Percentiles rank a stretch among this genome's conserved stretches.
phyloP scores from a whole-genome alignment of 2,888 invertebrate genomes.

The Tuta absoluta region DNA sequence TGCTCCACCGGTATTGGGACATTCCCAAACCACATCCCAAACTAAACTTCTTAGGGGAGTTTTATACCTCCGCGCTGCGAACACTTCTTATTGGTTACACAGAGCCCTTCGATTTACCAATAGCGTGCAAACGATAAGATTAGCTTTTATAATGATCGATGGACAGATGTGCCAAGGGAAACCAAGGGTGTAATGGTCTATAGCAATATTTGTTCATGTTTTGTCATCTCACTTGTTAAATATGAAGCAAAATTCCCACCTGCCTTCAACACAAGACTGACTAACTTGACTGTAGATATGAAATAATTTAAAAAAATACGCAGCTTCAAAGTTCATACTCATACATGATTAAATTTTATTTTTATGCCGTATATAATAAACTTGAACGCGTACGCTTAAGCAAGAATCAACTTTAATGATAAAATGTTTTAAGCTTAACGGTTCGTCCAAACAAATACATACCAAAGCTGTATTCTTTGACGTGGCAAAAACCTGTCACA shows the following conservation, averaged over 20 bases:
- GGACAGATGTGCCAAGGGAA: conserved; percentile 65
- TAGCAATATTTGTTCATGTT: conserved; percentile 51
- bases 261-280: conserved; percentile 36
- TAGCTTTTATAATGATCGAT: conserved; percentile 44
- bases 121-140: conserved; percentile 57
- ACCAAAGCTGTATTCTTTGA: too few species aligned
- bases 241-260: conserved; percentile 49
- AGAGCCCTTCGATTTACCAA: conserved; percentile 51
- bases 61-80: conserved; percentile 44
- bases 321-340: too few species aligned
- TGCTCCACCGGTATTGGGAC: background rate
- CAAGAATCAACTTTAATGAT: too few species aligned
- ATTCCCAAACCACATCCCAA: conserved; percentile 35
- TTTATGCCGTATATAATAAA: too few species aligned
- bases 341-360: too few species aligned
- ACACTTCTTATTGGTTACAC: conserved; percentile 58
- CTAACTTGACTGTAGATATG: too few species aligned
- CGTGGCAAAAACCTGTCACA: too few species aligned
- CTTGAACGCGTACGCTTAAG: too few species aligned
- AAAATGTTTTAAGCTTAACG: too few species aligned
- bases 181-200: conserved; percentile 41
- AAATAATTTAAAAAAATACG: too few species aligned
- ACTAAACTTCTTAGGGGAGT: conserved; percentile 49
- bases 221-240: conserved; percentile 47
- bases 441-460: too few species aligned